Percentiles rank a stretch among this genome's conserved stretches.
Evolutionary conservation across 2,888 invertebrate species (phyloP).

Genomic region (Phoronis australis): DNA sequence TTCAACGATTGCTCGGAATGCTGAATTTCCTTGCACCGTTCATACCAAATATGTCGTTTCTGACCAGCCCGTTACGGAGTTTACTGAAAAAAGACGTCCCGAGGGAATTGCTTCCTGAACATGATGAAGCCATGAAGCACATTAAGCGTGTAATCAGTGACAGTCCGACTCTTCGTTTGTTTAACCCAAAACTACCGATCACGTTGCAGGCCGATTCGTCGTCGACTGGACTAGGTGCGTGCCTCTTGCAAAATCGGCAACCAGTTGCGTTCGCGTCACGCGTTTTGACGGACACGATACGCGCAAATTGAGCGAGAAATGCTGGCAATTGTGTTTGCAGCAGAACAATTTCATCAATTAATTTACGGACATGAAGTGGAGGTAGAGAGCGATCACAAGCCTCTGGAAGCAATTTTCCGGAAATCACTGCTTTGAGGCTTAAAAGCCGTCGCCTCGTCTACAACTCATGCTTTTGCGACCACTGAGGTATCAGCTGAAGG

Average conservation of each 20-base stretch:
- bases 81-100: too few species aligned
- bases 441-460: slow-evolving; percentile 1
- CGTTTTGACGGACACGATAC: slow-evolving; percentile 9
- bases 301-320: slow-evolving; percentile 17
- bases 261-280: slow-evolving; percentile 13
- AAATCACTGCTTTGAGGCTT: slow-evolving; percentile 1
- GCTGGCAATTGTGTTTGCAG: too few species aligned
- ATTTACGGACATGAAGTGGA: too few species aligned
- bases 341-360: too few species aligned
- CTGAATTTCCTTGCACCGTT: too few species aligned
- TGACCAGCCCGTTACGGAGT: too few species aligned
- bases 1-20: too few species aligned
- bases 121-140: too few species aligned
- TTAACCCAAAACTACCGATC: slow-evolving; percentile 1
- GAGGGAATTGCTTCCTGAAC: slow-evolving; percentile 5
- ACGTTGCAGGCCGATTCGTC: slow-evolving; percentile 10
- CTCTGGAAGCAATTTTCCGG: slow-evolving; percentile 8
- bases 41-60: slow-evolving; percentile 16
- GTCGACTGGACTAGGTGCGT: slow-evolving; percentile 8
- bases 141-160: too few species aligned
- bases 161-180: too few species aligned
- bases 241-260: slow-evolving; percentile 8
- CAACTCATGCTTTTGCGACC: slow-evolving; percentile 1
- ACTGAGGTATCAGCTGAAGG: too few species aligned
- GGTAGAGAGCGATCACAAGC: slow-evolving; percentile 17